These are phyloP conservation scores for Lithophane semibrunnea DNA, from an alignment of 2,888 invertebrate genomes.

Conservation along the genomic window DNA sequence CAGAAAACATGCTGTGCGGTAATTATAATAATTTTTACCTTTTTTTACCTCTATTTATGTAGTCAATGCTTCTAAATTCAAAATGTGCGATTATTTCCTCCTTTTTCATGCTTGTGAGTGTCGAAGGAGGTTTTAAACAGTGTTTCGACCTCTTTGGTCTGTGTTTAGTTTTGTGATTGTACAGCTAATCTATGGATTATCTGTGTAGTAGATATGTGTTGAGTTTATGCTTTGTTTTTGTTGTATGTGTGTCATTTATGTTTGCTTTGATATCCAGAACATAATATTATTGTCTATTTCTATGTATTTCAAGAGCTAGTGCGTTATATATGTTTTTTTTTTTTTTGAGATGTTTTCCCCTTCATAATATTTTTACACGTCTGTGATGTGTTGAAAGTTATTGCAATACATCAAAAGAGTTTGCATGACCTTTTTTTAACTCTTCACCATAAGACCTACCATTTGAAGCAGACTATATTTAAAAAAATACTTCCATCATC, in stretches of 20 bases:
- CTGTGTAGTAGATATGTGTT: constrained; percentile 20
- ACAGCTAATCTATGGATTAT: constrained; percentile 51
- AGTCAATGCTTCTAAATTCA: constrained; percentile 43
- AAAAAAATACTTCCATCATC: background rate
- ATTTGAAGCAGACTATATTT: background rate
- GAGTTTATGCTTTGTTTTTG: constrained; percentile 23
- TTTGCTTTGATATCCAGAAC: constrained; percentile 14
- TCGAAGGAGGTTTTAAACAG: background rate
- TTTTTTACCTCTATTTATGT: constrained; percentile 5
- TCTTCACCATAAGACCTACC: background rate
- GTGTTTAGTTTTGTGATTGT: constrained; percentile 66
- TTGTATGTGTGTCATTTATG: constrained; percentile 31
- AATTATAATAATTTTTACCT: constrained; percentile 32
- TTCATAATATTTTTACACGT: background rate
- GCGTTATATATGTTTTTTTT: background rate
- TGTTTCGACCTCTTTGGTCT: constrained; percentile 26
- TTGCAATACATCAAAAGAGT: background rate
- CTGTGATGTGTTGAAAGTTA: no score
- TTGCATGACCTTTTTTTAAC: background rate
- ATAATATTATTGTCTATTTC: constrained; percentile 1
- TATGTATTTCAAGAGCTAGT: background rate
- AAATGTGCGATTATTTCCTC: constrained; percentile 84
- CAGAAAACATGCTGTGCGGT: constrained; percentile 53
- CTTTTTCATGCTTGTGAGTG: constrained; percentile 65
- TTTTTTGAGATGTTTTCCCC: background rate